These are phyloP conservation scores for Drosophila peninsularis DNA, from an alignment of 2,888 invertebrate genomes.

Conservation along the genomic window DNA sequence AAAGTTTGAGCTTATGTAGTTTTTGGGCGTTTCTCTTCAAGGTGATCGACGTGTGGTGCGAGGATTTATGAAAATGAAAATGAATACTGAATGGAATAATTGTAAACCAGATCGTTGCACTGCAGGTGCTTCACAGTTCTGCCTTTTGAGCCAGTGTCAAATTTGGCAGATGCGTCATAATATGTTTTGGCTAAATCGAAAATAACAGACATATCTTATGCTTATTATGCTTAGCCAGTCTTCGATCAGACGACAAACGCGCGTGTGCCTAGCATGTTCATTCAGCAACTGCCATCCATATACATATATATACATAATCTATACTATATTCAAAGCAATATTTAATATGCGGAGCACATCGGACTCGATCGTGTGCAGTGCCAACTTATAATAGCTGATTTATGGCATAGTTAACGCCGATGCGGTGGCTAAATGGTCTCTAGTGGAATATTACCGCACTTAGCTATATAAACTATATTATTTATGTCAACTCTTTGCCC, in stretches of 20 bases:
- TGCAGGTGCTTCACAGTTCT: conserved; percentile 17
- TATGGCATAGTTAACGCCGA: conserved; percentile 35
- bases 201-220: conserved; percentile 8
- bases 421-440: not conserved
- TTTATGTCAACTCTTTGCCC: conserved; percentile 9
- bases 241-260: conserved; percentile 45
- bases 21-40: conserved; percentile 51
- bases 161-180: conserved; percentile 12
- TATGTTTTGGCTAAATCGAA: conserved; percentile 6
- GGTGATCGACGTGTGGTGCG: conserved; percentile 46
- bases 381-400: conserved; percentile 37
- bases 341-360: conserved; percentile 54
- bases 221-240: conserved; percentile 34
- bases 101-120: conserved; percentile 13
- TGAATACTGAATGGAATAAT: not conserved
- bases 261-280: conserved; percentile 41
- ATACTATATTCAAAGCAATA: conserved; percentile 8
- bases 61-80: conserved; percentile 23
- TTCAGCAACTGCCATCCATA: conserved; percentile 10
- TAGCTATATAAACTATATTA: conserved; percentile 16
- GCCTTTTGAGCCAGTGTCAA: not conserved
- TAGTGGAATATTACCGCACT: conserved; percentile 26
- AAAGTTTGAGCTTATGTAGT: conserved; percentile 35
- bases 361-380: conserved; percentile 15
- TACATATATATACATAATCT: not conserved